Percentiles rank a stretch among this genome's conserved stretches.
phyloP scores from a whole-genome alignment of 2,888 invertebrate species.

The Xestia sexstrigata region DNA sequence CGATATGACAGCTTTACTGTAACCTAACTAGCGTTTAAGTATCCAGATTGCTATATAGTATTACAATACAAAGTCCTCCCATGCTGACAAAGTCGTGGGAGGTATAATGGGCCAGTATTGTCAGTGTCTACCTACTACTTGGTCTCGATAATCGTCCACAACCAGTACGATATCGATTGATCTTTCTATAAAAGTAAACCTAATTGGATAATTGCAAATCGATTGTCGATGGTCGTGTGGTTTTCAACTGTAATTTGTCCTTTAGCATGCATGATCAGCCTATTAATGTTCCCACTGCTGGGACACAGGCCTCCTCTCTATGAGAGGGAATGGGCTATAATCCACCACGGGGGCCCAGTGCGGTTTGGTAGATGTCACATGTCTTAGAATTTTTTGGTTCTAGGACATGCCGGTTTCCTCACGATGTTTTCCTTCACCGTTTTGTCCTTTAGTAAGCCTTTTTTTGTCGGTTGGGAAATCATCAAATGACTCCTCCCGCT shows the following conservation, averaged over 20 bases:
- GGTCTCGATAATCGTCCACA: conserved; percentile 43
- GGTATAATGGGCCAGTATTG: conserved; percentile 46
- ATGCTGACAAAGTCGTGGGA: conserved; percentile 50
- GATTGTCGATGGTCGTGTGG: conserved; percentile 6
- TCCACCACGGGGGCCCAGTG: too few species aligned
- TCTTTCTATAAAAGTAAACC: conserved; percentile 54
- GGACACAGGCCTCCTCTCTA: too few species aligned
- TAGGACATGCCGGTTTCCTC: too few species aligned
- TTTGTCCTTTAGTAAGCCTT: too few species aligned
- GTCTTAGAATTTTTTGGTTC: too few species aligned
- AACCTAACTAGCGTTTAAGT: conserved; percentile 45
- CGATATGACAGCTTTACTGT: conserved; percentile 30
- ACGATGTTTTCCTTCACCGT: too few species aligned
- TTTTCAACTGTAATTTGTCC: conserved; percentile 18
- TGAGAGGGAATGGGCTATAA: too few species aligned
- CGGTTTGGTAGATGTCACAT: too few species aligned
- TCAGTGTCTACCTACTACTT: conserved; percentile 34
- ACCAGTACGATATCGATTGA: conserved; percentile 47
- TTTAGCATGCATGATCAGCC: too few species aligned
- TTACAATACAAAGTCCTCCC: conserved; percentile 19
- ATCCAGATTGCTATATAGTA: conserved; percentile 37
- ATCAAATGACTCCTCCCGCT: too few species aligned
- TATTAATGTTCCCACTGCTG: too few species aligned
- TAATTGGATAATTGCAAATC: conserved; percentile 53
- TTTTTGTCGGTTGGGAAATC: too few species aligned